Base-by-base conservation (phyloP, 1,140 invertebrate genomes). In the Plutomurus gul region DNA sequence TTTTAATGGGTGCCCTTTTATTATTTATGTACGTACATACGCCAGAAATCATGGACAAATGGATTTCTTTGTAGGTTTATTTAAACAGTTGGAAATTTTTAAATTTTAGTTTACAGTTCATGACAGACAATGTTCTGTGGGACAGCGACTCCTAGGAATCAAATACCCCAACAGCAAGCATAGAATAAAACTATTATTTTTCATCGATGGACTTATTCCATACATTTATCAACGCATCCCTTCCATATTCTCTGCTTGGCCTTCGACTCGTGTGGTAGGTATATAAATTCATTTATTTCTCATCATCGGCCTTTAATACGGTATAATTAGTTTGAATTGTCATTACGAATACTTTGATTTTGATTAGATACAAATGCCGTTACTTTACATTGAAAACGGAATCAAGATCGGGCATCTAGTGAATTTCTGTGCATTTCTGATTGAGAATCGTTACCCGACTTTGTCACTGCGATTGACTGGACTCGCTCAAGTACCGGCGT, bases 371-470 rank as follows among this genome's bases (percentile, higher is more conserved):
- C 22, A 47, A 71, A 30, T 22, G 46, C 22, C 39, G 20, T n/a
- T 76, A 25, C 65, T 87, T 5, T 88, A 86, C 83, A 77, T 88
- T 18, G 89, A 91, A 82, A 89, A 86, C 76, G 86, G 87, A 74
- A 87, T 90, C 49, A 84, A 89, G 43, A 78, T 90, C n/a, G 85
- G 88, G 5, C 89, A 89, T 75, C 87, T 91, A 49, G 82, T 90
- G 0, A 91, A 91, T 85, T 90, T 91, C 77, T 86, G 91, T 76
- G 83, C 89, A 65, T 92, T 92, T 81, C 85, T 92, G 16, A 87
- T 90, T 84, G 88, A 88, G 70, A 91, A 91, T 18, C 88, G 88
- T 74, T 88, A 90, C 85, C 90, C 90, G n/a, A 86, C 88, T 2
- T 81, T 92, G 2, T 86, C 89, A 65, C 89, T 91, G 82, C 89